Base-by-base conservation (phyloP, 92 coral and sea anemone species). In the Ricordea florida region DNA sequence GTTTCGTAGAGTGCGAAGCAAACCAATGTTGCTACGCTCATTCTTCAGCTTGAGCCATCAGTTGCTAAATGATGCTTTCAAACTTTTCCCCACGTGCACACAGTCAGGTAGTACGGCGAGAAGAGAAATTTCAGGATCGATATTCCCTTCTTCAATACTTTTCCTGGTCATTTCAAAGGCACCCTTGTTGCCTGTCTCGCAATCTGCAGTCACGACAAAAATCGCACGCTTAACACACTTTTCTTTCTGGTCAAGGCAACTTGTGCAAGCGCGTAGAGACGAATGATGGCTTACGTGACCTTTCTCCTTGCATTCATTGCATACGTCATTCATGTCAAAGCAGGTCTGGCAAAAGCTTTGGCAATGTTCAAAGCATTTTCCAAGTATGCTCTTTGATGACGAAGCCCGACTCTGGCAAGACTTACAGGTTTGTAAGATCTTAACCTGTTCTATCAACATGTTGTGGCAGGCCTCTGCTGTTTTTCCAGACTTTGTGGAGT, bases 181-280 rank as follows among this genome's bases (percentile, higher is more conserved):
- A 21, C 80, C 68, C 46, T 73, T 73, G 80, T 73, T 73, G 80
- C 69, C 80, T 58, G 80, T 57, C 46, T 73, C 61, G 35, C 59
- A 73, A 46, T 73, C 80, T 28, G 80, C 61, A 10, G 49, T 60
- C 3, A 8, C 47, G 31, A 73, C 69, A 45, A 73, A 73, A 7
- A 73, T 58, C 3, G 57, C 70, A 16, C 70, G 55, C 58, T 16
- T 73, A 0, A 73, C 25, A 58, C 69, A 73, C 37, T 57, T 27
- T 57, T 58, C 45, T 17, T 45, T 38, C 25, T 73, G 43, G 44
- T 32, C 43, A 13, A 73, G 57, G 67, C 80, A 73, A 45, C 38
- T 25, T 6, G 27, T 26, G n/a, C 80, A 59, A 10, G 79, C 68
- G 20, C 69, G 58, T 16, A 72, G 41, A 3, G 59, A 23, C 0